These are phyloP conservation scores for Drosophila sucinea DNA, from an alignment of 1,140 invertebrate genomes.

Conservation along the genomic window DNA sequence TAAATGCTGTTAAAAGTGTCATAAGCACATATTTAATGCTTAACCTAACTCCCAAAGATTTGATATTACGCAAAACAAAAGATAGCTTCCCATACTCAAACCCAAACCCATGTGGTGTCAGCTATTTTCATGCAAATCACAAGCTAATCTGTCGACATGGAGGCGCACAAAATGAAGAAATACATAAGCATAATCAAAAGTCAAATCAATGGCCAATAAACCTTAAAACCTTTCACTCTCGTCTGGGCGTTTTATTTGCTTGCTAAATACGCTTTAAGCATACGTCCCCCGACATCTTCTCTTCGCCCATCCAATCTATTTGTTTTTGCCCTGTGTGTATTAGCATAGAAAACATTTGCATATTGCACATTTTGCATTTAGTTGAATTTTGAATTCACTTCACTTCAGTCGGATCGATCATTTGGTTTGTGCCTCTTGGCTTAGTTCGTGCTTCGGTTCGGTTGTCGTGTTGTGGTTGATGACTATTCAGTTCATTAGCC, in stretches of 20 bases:
- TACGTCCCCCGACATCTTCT: background rate
- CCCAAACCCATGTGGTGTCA: constrained; percentile 32
- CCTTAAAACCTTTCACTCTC: constrained; percentile 64
- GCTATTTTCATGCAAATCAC: constrained; percentile 67
- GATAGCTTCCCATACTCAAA: constrained; percentile 42
- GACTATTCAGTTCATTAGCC: constrained; percentile 49
- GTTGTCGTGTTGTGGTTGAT: constrained; percentile 32
- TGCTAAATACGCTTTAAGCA: constrained; percentile 60
- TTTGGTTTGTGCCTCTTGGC: constrained; percentile 26
- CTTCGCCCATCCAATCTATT: constrained; percentile 21
- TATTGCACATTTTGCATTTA: constrained; percentile 60
- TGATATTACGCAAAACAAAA: constrained; percentile 44
- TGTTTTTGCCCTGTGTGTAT: constrained; percentile 43
- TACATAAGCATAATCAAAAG: constrained; percentile 48
- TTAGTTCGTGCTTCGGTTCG: constrained; percentile 45
- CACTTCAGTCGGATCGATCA: background rate
- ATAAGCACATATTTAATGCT: background rate
- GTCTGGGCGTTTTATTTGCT: constrained; percentile 53
- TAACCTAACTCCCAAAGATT: background rate
- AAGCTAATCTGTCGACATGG: constrained; percentile 56
- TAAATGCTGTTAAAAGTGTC: background rate
- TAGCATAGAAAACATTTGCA: constrained; percentile 53
- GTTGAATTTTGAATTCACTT: constrained; percentile 22
- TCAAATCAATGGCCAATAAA: constrained; percentile 58
- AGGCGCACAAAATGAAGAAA: constrained; percentile 42